A percentile compares a stretch with the other conserved stretches of the same genome.
These are phyloP conservation scores for Chaetodon auriga DNA, from an alignment of 2,113 vertebrate species.

Conservation along the genomic window DNA sequence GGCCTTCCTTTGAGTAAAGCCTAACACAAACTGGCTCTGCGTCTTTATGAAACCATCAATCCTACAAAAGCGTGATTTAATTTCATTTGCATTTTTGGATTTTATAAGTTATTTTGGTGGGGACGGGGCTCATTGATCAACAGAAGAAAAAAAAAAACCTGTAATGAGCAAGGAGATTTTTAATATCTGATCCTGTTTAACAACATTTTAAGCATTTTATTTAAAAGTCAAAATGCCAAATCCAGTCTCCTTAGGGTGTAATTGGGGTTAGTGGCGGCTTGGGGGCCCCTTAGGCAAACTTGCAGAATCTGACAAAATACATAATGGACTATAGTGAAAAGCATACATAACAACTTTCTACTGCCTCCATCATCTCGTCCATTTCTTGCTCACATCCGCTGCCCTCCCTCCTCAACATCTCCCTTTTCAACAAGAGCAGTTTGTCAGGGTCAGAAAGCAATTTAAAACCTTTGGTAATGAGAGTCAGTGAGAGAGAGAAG, in stretches of 20 bases:
- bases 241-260: neutral
- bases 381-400: conserved; percentile 67
- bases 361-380: conserved; percentile 40
- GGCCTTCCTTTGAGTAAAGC: neutral
- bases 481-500: conserved; percentile 71
- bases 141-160: neutral
- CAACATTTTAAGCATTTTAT: neutral
- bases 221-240: neutral
- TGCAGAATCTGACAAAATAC: conserved; percentile 49
- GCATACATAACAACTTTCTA: conserved; percentile 32
- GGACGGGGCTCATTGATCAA: neutral
- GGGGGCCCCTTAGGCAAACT: conserved; percentile 60
- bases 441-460: conserved; percentile 89
- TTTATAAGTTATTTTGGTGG: neutral
- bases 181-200: neutral
- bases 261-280: conserved; percentile 24
- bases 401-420: conserved; percentile 71
- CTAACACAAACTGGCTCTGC: neutral
- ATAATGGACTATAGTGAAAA: conserved; percentile 72
- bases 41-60: neutral
- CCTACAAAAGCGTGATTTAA: neutral
- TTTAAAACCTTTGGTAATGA: conserved; percentile 91
- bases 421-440: conserved; percentile 90
- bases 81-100: neutral
- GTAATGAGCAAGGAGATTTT: neutral